A percentile compares a stretch with the other conserved stretches of the same genome.
phyloP scores from a whole-genome alignment of 2,113 vertebrate genomes.

The Paradisaea rubra region DNA sequence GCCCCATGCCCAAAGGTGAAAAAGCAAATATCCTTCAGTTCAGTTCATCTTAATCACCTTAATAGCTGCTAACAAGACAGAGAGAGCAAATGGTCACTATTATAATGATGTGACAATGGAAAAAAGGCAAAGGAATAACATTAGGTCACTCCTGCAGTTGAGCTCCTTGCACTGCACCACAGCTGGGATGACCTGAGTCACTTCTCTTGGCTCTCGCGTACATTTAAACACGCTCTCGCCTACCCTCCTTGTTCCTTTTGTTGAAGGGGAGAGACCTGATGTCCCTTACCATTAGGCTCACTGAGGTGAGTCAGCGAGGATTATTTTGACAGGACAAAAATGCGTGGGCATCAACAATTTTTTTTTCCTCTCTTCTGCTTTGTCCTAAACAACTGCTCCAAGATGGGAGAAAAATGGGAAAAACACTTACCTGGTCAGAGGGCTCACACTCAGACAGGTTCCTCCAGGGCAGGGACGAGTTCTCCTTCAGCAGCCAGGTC shows the following conservation, averaged over 20 bases:
- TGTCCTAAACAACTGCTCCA: not conserved
- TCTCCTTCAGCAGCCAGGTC: slow-evolving; percentile 72
- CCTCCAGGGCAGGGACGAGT: slow-evolving; percentile 73
- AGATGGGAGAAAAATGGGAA: rapidly evolving
- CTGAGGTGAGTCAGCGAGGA: not conserved
- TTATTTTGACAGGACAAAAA: not conserved
- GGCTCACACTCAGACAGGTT: slow-evolving; percentile 73
- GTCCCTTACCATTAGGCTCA: not conserved
- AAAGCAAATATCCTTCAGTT: slow-evolving; percentile 5
- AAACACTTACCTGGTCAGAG: slow-evolving; percentile 48
- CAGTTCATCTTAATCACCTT: slow-evolving; percentile 3
- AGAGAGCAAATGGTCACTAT: not conserved
- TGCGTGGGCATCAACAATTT: rapidly evolving
- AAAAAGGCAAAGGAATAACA: not conserved
- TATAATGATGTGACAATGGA: not conserved
- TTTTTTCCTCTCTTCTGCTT: not conserved
- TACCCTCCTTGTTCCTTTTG: not conserved
- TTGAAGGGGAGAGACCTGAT: not conserved
- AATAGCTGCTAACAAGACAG: not conserved
- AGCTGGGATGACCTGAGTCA: not conserved
- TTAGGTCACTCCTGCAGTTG: not conserved
- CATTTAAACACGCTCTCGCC: not conserved
- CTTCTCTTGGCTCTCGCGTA: not conserved
- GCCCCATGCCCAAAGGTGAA: not conserved
- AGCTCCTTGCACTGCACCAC: not conserved